Evolutionary conservation across 2,113 vertebrate species (phyloP).

Genomic region (Trinectes maculatus): DNA sequence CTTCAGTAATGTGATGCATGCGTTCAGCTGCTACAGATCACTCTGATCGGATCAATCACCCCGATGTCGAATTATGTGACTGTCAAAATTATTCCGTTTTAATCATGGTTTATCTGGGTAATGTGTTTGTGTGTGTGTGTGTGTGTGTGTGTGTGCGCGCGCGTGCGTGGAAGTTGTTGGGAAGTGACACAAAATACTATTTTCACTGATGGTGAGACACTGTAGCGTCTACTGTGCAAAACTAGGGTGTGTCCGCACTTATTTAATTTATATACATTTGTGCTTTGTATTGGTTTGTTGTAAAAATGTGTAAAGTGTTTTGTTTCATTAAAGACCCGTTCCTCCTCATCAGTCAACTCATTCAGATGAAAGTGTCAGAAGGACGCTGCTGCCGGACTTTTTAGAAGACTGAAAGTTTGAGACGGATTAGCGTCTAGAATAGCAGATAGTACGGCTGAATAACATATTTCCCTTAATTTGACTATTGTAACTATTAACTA

Average conservation of each 20-base stretch:
- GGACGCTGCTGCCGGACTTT: not conserved
- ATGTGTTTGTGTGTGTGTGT: not conserved
- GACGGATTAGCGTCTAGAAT: too few species aligned
- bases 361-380: not conserved
- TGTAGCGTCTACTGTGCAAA: too few species aligned
- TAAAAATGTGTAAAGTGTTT: slow-evolving; percentile 42
- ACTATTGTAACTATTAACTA: too few species aligned
- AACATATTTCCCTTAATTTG: not conserved
- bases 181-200: not conserved
- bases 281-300: slow-evolving; percentile 37
- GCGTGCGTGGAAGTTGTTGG: not conserved
- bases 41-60: not conserved
- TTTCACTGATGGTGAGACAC: not conserved
- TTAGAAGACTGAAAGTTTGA: not conserved
- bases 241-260: too few species aligned
- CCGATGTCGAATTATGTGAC: not conserved
- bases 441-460: not conserved
- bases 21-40: slow-evolving; percentile 3
- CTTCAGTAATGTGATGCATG: slow-evolving; percentile 51
- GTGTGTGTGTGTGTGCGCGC: too few species aligned
- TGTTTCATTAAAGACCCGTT: slow-evolving; percentile 61
- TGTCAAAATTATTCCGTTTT: not conserved
- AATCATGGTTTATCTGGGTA: not conserved
- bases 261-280: slow-evolving; percentile 27
- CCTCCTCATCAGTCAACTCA: not conserved